These are phyloP conservation scores for Eupithecia tripunctaria DNA, from an alignment of 2,888 invertebrate species.

Conservation along the genomic window DNA sequence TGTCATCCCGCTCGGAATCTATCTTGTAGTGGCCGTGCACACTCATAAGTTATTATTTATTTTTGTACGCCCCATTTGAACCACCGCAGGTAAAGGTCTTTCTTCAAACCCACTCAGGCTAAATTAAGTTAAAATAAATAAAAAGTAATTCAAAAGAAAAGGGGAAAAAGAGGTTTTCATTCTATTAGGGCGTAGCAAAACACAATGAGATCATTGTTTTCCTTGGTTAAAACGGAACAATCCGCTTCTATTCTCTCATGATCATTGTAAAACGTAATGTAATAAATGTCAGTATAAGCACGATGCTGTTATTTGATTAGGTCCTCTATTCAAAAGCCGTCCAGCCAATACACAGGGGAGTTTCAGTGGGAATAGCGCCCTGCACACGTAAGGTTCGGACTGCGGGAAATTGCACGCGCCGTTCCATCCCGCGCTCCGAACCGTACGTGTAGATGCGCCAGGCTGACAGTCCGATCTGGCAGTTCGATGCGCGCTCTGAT, in stretches of 20 bases:
- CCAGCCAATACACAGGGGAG: conserved; percentile 1
- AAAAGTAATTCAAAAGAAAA: neutral
- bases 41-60: neutral
- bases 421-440: too few species aligned
- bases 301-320: conserved; percentile 10
- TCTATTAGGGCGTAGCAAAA: neutral
- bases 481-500: too few species aligned
- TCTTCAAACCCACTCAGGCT: neutral
- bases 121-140: neutral
- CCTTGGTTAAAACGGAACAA: neutral
- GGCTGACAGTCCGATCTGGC: too few species aligned
- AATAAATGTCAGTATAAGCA: neutral
- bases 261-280: neutral
- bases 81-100: neutral
- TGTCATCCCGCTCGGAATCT: too few species aligned
- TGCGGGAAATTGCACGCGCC: too few species aligned
- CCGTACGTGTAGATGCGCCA: too few species aligned
- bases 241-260: neutral
- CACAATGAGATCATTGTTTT: neutral
- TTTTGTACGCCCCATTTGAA: neutral
- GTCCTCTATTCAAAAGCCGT: conserved; percentile 9
- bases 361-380: conserved; percentile 18
- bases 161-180: neutral
- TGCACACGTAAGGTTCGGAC: too few species aligned
- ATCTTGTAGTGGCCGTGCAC: too few species aligned